Evolutionary conservation across 1,140 invertebrate species (phyloP).

Genomic region (Orchesella cincta): DNA sequence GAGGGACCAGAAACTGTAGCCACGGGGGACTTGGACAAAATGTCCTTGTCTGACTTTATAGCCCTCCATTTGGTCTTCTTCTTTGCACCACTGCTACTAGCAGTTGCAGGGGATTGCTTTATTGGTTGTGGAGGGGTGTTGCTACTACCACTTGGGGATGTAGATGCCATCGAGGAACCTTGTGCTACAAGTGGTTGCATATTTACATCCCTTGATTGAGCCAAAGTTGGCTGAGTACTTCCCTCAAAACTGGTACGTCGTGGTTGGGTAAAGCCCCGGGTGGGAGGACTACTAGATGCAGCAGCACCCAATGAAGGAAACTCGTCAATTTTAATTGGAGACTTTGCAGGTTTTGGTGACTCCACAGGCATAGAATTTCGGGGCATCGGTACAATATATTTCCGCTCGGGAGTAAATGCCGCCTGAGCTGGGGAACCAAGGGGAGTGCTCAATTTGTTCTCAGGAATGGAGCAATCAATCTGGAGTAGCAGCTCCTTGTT

Average conservation of each 20-base stretch:
- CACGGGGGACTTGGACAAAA: background rate
- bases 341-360: background rate
- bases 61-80: constrained; percentile 22
- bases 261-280: background rate
- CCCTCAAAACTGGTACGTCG: background rate
- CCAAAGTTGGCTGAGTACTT: background rate
- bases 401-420: background rate
- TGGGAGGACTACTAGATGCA: background rate
- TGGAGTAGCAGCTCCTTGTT: background rate
- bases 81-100: constrained; percentile 11
- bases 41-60: background rate
- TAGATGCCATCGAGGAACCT: too few relatives aligned
- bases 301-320: background rate
- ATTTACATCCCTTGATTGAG: too few relatives aligned
- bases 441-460: background rate
- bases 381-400: background rate
- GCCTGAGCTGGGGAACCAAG: background rate
- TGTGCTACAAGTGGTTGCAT: too few relatives aligned
- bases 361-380: background rate
- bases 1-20: background rate
- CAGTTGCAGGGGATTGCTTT: background rate
- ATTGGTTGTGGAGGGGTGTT: too few relatives aligned
- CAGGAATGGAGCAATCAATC: background rate
- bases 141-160: too few relatives aligned
- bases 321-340: background rate